Percentiles rank a stretch among this genome's conserved stretches.
Evolutionary conservation across 2,113 vertebrate genomes (phyloP).

Genomic region (Rafetus swinhoei): DNA sequence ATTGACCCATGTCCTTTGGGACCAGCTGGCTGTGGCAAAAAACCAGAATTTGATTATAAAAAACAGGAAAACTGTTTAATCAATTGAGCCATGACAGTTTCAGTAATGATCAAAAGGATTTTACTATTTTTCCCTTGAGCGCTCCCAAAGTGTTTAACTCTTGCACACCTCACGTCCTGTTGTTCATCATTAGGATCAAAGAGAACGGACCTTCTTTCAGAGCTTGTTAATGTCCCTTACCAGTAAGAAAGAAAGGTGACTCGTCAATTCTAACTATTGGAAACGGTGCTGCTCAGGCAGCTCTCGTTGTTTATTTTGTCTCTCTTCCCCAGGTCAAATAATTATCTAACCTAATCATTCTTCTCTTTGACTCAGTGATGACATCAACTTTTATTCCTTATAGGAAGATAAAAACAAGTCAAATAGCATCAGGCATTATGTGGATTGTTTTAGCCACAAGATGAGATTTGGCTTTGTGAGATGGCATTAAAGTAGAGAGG

Average conservation of each 20-base stretch:
- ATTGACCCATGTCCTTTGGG: background rate
- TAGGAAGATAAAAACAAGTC: slow-evolving; percentile 13
- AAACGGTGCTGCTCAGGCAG: accelerated
- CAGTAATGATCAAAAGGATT: background rate
- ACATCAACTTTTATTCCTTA: background rate
- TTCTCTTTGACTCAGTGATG: background rate
- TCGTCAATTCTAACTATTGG: background rate
- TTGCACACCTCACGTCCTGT: background rate
- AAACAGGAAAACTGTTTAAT: background rate
- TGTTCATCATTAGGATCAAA: background rate
- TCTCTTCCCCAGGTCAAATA: background rate
- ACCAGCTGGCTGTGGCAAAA: background rate
- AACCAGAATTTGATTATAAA: background rate
- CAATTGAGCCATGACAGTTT: background rate
- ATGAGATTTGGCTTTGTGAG: background rate
- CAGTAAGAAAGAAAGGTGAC: background rate
- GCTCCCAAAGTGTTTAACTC: accelerated
- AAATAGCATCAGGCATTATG: background rate
- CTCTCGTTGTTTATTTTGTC: background rate
- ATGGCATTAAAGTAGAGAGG: background rate
- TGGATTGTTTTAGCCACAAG: background rate
- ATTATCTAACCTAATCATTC: slow-evolving; percentile 9
- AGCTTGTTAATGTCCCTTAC: background rate
- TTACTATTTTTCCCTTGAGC: background rate
- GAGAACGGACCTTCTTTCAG: slow-evolving; percentile 7